Base-by-base conservation (phyloP, 2,888 invertebrate genomes). In the Synanthedon formicaeformis region DNA sequence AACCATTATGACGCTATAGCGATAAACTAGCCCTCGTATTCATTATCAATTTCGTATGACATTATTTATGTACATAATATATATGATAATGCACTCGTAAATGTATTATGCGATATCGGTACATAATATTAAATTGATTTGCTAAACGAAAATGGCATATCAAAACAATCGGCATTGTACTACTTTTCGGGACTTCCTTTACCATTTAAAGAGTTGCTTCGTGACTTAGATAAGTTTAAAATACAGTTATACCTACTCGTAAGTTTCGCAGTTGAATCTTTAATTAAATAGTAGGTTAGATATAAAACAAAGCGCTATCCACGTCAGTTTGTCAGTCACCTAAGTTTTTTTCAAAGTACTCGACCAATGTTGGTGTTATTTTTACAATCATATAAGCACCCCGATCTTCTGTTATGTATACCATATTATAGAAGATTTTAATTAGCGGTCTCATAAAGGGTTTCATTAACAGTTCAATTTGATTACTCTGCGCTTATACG, bases 11-110 rank as follows among this genome's bases (percentile, higher is more conserved):
- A 85, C 85, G 85, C 73, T 71, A 74, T 71, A 74, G 73, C 81
- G 84, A 85, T 83, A 83, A 83, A 80, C 71, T 74, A 71, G 76
- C 78, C 77, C 78, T 80, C 63, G 66, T 62, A 62, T 78, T 75
- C 75, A 81, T 80, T 83, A 83, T 84, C 81, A 84, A 76, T 78
- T 76, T 74, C 71, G 72, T 76, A 67, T 66, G 63, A 67, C 61
- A 60, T 45, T 13, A 41, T n/a, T 8, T n/a, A 45, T 14, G 45
- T 45, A 45, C 13, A 14, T 45, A 45, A n/a, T 45, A 45, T 45
- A 45, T 12, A 45, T 45, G 6, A 45, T 34, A 34, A 34, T 34
- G 34, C 34, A 45, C 12, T 14, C 14, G 5, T 45, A 45, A 13
- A 45, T 14, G 45, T n/a, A 45, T 13, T 45, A 13, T 45, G 4